Evolutionary conservation across 2,888 invertebrate genomes (phyloP).

Genomic region (Shargacucullia verbasci): DNA sequence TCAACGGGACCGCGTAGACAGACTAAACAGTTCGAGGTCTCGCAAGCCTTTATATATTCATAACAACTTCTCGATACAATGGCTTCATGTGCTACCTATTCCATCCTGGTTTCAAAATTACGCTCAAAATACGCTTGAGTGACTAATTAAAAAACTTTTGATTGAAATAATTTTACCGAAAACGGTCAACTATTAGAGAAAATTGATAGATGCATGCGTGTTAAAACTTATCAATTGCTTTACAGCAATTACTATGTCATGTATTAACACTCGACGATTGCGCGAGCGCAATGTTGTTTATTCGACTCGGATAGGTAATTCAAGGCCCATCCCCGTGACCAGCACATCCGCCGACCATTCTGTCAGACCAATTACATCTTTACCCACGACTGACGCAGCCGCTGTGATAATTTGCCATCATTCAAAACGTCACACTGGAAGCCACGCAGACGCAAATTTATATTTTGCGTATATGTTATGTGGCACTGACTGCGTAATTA

Average conservation of each 20-base stretch:
- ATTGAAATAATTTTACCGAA: constrained; percentile 6
- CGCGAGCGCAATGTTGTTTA: constrained; percentile 72
- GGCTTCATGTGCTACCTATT: constrained; percentile 37
- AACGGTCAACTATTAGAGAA: constrained; percentile 1
- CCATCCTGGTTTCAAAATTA: constrained; percentile 13
- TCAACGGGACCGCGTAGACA: constrained; percentile 72
- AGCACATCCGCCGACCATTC: constrained; percentile 77
- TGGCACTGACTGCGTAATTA: constrained; percentile 24
- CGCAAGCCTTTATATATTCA: constrained; percentile 78
- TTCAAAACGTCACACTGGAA: constrained; percentile 23
- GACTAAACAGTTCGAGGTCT: constrained; percentile 84
- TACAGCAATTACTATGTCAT: constrained; percentile 60
- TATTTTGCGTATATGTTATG: constrained; percentile 3
- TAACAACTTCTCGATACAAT: constrained; percentile 65
- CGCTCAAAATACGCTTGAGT: neutral
- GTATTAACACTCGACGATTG: constrained; percentile 59
- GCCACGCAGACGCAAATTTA: constrained; percentile 1
- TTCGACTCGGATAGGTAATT: constrained; percentile 77
- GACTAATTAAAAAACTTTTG: constrained; percentile 5
- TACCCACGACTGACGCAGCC: constrained; percentile 35
- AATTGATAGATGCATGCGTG: constrained; percentile 12
- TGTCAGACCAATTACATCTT: constrained; percentile 60
- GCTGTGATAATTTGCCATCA: constrained; percentile 38
- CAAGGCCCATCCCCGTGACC: constrained; percentile 80
- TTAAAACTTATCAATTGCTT: constrained; percentile 33